phyloP scores from a whole-genome alignment of 2,113 vertebrate species.

The Pteronura brasiliensis region DNA sequence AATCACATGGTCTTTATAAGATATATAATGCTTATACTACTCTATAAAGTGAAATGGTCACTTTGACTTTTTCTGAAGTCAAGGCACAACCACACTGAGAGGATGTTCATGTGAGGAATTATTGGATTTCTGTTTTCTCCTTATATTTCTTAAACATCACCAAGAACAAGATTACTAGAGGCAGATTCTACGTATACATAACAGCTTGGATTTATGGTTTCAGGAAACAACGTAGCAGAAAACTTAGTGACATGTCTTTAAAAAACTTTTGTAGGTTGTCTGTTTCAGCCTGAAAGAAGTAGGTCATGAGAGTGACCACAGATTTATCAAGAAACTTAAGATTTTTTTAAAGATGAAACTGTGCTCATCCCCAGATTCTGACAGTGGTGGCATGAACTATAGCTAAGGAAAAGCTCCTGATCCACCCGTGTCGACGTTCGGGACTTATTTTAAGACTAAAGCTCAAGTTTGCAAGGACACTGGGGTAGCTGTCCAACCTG shows the following conservation, averaged over 20 bases:
- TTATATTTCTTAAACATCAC: slow-evolving; percentile 36
- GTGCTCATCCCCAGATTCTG: slow-evolving; percentile 26
- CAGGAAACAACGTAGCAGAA: slow-evolving; percentile 64
- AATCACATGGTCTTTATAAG: not conserved
- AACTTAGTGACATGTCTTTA: slow-evolving; percentile 26
- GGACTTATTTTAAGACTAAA: slow-evolving; percentile 17
- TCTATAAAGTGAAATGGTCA: not conserved
- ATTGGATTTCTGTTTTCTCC: slow-evolving; percentile 42
- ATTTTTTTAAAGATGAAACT: not conserved
- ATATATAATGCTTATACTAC: not conserved
- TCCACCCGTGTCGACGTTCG: not conserved
- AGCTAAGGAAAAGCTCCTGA: not conserved
- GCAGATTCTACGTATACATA: slow-evolving; percentile 24
- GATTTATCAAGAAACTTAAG: slow-evolving; percentile 66
- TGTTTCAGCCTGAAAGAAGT: slow-evolving; percentile 61
- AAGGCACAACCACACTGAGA: not conserved
- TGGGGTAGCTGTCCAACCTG: not conserved
- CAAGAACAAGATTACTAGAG: slow-evolving; percentile 29
- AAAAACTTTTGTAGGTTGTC: slow-evolving; percentile 57
- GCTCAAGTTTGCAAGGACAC: not conserved
- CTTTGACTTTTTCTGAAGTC: not conserved
- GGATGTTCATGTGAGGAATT: not conserved
- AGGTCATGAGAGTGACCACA: slow-evolving; percentile 56
- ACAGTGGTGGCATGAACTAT: not conserved
- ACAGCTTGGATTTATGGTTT: slow-evolving; percentile 32